A percentile compares a stretch with the other conserved stretches of the same genome.
Evolutionary conservation across 1,140 invertebrate species (phyloP).

Genomic region (Schlechtendalia chinensis): DNA sequence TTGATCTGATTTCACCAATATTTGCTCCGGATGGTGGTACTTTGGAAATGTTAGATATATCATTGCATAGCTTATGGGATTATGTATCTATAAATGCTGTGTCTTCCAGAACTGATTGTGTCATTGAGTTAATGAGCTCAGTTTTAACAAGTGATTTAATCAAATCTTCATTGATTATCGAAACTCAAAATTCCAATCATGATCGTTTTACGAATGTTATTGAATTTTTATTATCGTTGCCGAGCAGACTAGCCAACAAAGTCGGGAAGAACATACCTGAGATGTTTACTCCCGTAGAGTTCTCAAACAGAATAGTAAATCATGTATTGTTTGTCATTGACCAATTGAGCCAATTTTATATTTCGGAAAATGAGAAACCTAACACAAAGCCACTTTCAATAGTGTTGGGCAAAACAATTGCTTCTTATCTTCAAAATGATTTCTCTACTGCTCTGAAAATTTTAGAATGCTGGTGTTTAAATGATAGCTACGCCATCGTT

Average conservation of each 20-base stretch:
- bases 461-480: conserved; percentile 40
- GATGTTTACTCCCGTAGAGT: conserved; percentile 63
- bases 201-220: conserved; percentile 61
- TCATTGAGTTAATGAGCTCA: conserved; percentile 58
- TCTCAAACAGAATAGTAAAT: conserved; percentile 62
- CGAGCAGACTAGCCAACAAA: conserved; percentile 67
- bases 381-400: conserved; percentile 37
- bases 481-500: conserved; percentile 15
- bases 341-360: conserved; percentile 53
- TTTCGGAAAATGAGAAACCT: conserved; percentile 7
- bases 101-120: conserved; percentile 52
- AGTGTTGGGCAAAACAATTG: conserved; percentile 21
- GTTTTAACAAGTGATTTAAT: conserved; percentile 63
- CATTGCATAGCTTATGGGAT: conserved; percentile 12
- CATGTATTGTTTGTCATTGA: conserved; percentile 60
- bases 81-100: conserved; percentile 14
- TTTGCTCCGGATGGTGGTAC: conserved; percentile 17
- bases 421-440: conserved; percentile 32
- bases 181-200: conserved; percentile 52
- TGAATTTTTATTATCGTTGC: conserved; percentile 66
- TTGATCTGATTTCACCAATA: not conserved
- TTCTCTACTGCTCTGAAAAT: conserved; percentile 21
- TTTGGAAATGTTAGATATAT: conserved; percentile 38
- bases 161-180: conserved; percentile 58
- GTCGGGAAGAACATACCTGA: conserved; percentile 60